These are phyloP conservation scores for Phainopepla nitens DNA, from an alignment of 2,113 vertebrate species.

Conservation along the genomic window DNA sequence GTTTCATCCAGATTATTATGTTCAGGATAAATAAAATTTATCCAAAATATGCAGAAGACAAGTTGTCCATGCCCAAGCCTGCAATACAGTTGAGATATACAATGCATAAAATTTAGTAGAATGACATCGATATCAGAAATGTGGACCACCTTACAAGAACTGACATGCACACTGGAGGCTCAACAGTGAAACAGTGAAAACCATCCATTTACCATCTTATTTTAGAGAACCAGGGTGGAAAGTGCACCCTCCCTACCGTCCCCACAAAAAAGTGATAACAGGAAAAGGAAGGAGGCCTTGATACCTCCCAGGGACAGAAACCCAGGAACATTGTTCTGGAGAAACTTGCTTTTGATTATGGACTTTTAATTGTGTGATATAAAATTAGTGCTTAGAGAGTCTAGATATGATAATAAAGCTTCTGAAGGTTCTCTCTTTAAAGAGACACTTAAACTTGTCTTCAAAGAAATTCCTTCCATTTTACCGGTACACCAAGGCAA, in stretches of 20 bases:
- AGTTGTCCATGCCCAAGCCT: background rate
- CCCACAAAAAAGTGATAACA: rapidly evolving
- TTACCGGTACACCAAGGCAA: background rate
- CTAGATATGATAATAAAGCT: background rate
- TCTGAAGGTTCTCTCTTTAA: background rate
- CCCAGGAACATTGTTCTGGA: background rate
- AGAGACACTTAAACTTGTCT: background rate
- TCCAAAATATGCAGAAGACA: background rate
- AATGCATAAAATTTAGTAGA: background rate
- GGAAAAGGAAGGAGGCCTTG: background rate
- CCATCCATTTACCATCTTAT: background rate
- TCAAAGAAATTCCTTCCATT: background rate
- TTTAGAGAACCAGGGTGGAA: background rate
- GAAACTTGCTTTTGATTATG: background rate
- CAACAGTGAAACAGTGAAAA: background rate
- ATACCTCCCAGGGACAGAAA: background rate
- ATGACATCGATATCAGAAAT: rapidly evolving
- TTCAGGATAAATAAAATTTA: background rate
- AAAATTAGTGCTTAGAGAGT: background rate
- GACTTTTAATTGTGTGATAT: background rate
- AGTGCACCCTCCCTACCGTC: background rate
- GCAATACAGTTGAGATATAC: background rate
- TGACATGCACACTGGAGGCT: background rate
- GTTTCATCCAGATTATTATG: background rate
- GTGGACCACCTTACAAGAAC: background rate